These are phyloP conservation scores for Platyscapa corneri DNA, from an alignment of 1,140 invertebrate genomes.

Conservation along the genomic window DNA sequence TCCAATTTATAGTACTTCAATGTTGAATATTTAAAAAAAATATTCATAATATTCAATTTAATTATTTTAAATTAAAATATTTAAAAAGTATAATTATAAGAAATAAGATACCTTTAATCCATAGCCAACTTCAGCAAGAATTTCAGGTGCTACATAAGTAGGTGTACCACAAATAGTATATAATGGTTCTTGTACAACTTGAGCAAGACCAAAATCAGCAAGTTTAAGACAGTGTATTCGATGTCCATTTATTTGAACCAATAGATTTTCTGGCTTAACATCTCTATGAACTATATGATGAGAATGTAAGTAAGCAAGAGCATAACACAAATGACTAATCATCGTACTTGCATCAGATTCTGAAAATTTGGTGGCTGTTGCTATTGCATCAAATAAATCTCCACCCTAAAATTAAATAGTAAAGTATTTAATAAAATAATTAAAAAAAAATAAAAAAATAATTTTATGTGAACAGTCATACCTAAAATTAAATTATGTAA, in stretches of 20 bases:
- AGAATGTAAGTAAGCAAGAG: conserved; percentile 95
- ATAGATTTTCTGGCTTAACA: conserved; percentile 97
- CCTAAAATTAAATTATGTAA: too few relatives aligned
- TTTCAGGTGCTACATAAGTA: conserved; percentile 99
- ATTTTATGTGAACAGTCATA: too few relatives aligned
- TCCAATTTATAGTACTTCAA: too few relatives aligned
- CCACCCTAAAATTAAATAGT: conserved; percentile 85
- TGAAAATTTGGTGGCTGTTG: conserved; percentile 93
- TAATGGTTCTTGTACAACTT: conserved; percentile 89
- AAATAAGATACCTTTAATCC: conserved; percentile 91
- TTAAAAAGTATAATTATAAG: too few relatives aligned
- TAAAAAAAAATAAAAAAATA: neutral
- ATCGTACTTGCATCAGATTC: conserved; percentile 93
- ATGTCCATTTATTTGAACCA: conserved; percentile 88
- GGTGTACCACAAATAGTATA: conserved; percentile 98
- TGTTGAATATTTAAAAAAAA: too few relatives aligned
- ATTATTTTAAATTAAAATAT: too few relatives aligned
- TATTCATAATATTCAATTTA: too few relatives aligned
- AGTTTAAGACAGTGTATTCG: conserved; percentile 90
- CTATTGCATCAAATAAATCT: conserved; percentile 98
- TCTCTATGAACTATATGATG: conserved; percentile 97
- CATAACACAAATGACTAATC: conserved; percentile 93
- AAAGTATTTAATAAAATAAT: too few relatives aligned
- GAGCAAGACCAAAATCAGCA: conserved; percentile 97
- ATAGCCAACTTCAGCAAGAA: conserved; percentile 95